These are phyloP conservation scores for Drosophila heteroneura DNA, from an alignment of 2,888 invertebrate species.

Conservation along the genomic window DNA sequence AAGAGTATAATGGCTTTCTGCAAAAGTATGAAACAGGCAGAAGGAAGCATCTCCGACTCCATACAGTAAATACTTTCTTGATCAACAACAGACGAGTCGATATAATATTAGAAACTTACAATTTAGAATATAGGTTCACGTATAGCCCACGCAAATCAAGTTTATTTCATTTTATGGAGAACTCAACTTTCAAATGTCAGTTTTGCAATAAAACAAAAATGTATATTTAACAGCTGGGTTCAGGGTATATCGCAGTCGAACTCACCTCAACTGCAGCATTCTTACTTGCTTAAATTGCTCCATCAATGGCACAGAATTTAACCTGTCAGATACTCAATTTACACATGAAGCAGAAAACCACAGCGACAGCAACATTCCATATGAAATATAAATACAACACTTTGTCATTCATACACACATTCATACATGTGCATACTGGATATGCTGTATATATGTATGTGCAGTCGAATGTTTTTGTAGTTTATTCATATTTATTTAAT, in stretches of 20 bases:
- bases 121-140: neutral
- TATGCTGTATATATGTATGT: neutral
- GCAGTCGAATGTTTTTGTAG: neutral
- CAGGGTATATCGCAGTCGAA: neutral
- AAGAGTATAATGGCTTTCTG: neutral
- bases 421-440: neutral
- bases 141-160: neutral
- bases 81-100: neutral
- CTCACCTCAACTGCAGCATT: neutral
- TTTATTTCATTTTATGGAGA: neutral
- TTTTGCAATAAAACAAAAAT: neutral
- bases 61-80: neutral
- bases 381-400: slow-evolving; percentile 39
- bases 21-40: neutral
- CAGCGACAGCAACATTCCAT: slow-evolving; percentile 26
- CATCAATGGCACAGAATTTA: slow-evolving; percentile 16
- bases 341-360: slow-evolving; percentile 26
- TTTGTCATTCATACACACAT: slow-evolving; percentile 11
- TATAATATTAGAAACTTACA: neutral
- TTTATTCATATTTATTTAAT: slow-evolving; percentile 27
- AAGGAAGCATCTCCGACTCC: neutral
- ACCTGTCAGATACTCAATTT: slow-evolving; percentile 22
- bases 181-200: neutral
- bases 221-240: neutral
- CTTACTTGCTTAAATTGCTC: neutral